phyloP scores from a whole-genome alignment of 2,888 invertebrate species.

The Bimastos eiseni region DNA sequence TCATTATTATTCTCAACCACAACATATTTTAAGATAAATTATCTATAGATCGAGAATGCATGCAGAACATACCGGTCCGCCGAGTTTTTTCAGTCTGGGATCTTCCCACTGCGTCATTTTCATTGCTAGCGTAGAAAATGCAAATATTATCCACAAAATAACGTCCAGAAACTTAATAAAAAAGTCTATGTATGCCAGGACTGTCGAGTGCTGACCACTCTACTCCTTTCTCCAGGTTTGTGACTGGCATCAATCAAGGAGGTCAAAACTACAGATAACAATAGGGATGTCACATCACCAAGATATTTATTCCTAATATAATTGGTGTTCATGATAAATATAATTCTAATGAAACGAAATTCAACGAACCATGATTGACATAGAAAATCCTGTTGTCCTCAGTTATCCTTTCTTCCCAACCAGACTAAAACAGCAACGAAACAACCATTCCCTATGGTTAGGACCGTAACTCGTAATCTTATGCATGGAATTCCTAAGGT shows the following conservation, averaged over 20 bases:
- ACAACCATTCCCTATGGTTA: too few species aligned
- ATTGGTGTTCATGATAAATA: too few species aligned
- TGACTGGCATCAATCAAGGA: too few species aligned
- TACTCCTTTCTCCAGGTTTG: too few species aligned
- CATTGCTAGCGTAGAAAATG: slow-evolving; percentile 72
- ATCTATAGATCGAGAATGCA: not conserved
- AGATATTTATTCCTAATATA: too few species aligned
- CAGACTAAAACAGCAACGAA: slow-evolving; percentile 69
- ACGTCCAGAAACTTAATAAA: not conserved
- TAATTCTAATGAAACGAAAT: too few species aligned
- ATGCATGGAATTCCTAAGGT: too few species aligned
- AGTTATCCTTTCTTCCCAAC: slow-evolving; percentile 97
- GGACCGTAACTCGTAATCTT: too few species aligned
- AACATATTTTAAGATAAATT: not conserved
- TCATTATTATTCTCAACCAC: not conserved
- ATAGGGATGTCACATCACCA: too few species aligned
- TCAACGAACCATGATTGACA: slow-evolving; percentile 90
- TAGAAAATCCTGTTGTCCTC: slow-evolving; percentile 96
- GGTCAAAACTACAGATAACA: too few species aligned
- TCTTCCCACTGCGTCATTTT: slow-evolving; percentile 99
- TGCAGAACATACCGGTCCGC: slow-evolving; percentile 75
- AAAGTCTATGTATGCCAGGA: too few species aligned
- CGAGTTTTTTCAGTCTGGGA: slow-evolving; percentile 89
- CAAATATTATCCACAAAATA: not conserved
- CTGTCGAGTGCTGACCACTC: too few species aligned